These are phyloP conservation scores for Xenops minutus DNA, from an alignment of 2,797 vertebrate genomes.

Conservation along the genomic window DNA sequence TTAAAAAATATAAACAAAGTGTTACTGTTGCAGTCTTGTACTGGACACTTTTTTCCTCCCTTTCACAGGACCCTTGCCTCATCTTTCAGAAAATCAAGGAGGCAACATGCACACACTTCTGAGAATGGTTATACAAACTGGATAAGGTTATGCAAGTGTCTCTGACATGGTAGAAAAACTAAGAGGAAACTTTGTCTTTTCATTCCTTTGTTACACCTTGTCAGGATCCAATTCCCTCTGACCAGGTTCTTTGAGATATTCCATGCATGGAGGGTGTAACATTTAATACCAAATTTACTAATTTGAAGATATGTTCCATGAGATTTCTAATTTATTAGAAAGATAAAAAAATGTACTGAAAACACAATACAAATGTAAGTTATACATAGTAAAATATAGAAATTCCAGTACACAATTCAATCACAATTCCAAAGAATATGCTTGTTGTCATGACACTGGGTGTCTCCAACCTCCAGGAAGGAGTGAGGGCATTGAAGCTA, in stretches of 20 bases:
- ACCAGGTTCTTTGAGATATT: not conserved
- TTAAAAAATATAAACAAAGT: not conserved
- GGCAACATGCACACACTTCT: not conserved
- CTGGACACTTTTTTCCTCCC: not conserved
- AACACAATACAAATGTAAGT: not conserved
- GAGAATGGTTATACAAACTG: not conserved
- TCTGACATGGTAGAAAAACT: not conserved
- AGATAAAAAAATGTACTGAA: not conserved
- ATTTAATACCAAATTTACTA: not conserved
- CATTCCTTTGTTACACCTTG: not conserved
- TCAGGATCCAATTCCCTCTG: not conserved
- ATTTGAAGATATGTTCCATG: not conserved
- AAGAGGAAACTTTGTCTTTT: not conserved
- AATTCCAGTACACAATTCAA: not conserved
- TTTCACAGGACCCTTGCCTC: not conserved
- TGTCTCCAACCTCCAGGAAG: not conserved
- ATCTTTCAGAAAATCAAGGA: not conserved
- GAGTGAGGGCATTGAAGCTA: not conserved
- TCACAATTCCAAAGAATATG: not conserved
- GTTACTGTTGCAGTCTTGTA: not conserved
- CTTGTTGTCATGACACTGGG: rapidly evolving
- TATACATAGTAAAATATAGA: not conserved
- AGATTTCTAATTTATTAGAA: not conserved
- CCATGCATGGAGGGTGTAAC: not conserved
- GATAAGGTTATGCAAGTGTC: not conserved